These are phyloP conservation scores for Troides helena DNA, from an alignment of 2,888 invertebrate species.

Conservation along the genomic window DNA sequence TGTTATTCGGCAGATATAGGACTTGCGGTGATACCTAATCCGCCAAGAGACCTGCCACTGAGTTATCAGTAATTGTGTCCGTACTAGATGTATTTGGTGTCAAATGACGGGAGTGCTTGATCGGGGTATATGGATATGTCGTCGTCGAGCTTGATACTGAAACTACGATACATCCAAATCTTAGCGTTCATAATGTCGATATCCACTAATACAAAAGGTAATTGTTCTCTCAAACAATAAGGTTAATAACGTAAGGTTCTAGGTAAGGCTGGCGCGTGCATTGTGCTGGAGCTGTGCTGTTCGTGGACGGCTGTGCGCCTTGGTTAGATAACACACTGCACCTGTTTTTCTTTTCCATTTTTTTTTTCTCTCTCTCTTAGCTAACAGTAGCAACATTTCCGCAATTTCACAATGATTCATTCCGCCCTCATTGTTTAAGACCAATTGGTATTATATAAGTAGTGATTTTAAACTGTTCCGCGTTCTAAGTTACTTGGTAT, in stretches of 20 bases:
- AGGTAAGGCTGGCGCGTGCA: conserved; percentile 61
- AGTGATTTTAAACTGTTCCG: too few species aligned
- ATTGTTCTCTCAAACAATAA: conserved; percentile 79
- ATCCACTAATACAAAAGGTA: conserved; percentile 74
- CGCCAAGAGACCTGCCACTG: too few species aligned
- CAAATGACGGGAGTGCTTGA: too few species aligned
- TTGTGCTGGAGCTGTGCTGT: conserved; percentile 38
- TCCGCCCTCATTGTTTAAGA: conserved; percentile 17
- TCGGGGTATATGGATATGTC: too few species aligned
- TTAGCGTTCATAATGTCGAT: conserved; percentile 57
- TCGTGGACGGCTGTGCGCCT: conserved; percentile 32
- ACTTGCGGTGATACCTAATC: too few species aligned
- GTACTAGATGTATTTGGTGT: too few species aligned
- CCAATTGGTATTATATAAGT: conserved; percentile 12
- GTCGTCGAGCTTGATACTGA: too few species aligned
- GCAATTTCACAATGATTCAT: conserved; percentile 26
- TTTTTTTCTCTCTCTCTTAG: conserved; percentile 29
- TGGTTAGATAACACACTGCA: conserved; percentile 51
- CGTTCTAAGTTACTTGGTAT: too few species aligned
- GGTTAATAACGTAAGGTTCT: conserved; percentile 72
- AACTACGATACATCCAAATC: too few species aligned
- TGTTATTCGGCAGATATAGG: too few species aligned
- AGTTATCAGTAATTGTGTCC: too few species aligned
- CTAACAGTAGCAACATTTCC: conserved; percentile 30
- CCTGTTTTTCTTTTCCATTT: conserved; percentile 22